These are phyloP conservation scores for Tyrophagus putrescentiae DNA, from an alignment of 1,140 invertebrate species.

Conservation along the genomic window DNA sequence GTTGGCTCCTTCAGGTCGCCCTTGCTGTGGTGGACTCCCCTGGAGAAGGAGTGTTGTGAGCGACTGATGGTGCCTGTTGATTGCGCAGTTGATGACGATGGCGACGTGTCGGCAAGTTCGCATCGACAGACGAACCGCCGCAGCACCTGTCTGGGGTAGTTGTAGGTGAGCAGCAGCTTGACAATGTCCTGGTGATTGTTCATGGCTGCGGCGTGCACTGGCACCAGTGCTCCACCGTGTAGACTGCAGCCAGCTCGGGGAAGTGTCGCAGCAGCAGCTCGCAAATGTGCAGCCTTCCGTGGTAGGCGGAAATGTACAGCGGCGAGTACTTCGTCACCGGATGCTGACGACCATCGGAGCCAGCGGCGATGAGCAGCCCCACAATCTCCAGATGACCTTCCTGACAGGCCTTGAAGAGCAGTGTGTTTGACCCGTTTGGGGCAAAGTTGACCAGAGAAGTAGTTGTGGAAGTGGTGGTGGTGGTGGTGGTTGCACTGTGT, in stretches of 20 bases:
- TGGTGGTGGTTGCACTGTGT: slow-evolving; percentile 23
- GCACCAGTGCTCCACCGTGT: slow-evolving; percentile 82
- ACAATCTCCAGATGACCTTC: slow-evolving; percentile 65
- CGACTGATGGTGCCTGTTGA: no score
- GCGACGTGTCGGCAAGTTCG: no score
- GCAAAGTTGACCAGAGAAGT: slow-evolving; percentile 51
- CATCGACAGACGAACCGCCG: slow-evolving; percentile 38
- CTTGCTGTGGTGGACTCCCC: not conserved
- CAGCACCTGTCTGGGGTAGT: slow-evolving; percentile 57
- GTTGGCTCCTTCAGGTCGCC: slow-evolving; percentile 35
- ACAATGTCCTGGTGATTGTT: slow-evolving; percentile 63
- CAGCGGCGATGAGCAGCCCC: slow-evolving; percentile 54
- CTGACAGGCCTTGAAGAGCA: slow-evolving; percentile 69
- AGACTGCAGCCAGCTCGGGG: slow-evolving; percentile 46
- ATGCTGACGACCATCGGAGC: slow-evolving; percentile 70
- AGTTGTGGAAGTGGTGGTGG: not conserved
- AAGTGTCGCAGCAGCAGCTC: slow-evolving; percentile 57
- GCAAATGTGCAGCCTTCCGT: slow-evolving; percentile 63
- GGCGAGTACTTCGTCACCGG: slow-evolving; percentile 79
- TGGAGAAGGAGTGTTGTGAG: no score
- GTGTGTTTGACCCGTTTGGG: slow-evolving; percentile 64
- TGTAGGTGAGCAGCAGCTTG: slow-evolving; percentile 59
- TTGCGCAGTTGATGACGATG: no score
- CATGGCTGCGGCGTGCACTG: slow-evolving; percentile 77
- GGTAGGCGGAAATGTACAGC: slow-evolving; percentile 74